These are phyloP conservation scores for Chesias legatella DNA, from an alignment of 2,888 invertebrate genomes.

Conservation along the genomic window DNA sequence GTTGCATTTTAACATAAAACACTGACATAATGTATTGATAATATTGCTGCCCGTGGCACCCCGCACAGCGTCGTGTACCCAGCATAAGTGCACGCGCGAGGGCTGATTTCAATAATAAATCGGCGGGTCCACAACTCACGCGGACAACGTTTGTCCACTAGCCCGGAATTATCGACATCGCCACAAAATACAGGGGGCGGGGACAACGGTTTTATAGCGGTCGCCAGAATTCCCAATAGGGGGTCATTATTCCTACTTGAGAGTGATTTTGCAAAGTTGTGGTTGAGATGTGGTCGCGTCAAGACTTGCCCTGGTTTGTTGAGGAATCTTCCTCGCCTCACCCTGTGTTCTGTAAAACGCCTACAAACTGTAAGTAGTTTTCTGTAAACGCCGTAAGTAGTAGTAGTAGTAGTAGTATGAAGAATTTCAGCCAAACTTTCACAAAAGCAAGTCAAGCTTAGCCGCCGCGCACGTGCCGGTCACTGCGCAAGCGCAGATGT, in stretches of 20 bases:
- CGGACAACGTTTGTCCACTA: slow-evolving; percentile 61
- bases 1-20: no score
- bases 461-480: slow-evolving; percentile 68
- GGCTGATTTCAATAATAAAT: slow-evolving; percentile 77
- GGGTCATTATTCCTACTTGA: slow-evolving; percentile 45
- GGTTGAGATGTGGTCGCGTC: slow-evolving; percentile 23
- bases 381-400: no score
- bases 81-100: slow-evolving; percentile 53
- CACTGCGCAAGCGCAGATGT: slow-evolving; percentile 74
- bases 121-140: slow-evolving; percentile 63
- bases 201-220: slow-evolving; percentile 70
- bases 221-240: slow-evolving; percentile 58
- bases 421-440: no score
- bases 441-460: slow-evolving; percentile 35
- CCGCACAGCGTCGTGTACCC: slow-evolving; percentile 1
- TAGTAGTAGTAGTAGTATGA: no score
- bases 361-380: no score
- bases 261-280: neutral
- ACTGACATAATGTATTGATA: no score
- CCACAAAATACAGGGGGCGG: slow-evolving; percentile 63
- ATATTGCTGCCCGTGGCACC: no score
- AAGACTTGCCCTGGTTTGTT: no score
- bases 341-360: no score
- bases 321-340: no score
- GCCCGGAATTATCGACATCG: slow-evolving; percentile 70